phyloP scores from a whole-genome alignment of 2,888 invertebrate species.

The Chrysodeixis includens region DNA sequence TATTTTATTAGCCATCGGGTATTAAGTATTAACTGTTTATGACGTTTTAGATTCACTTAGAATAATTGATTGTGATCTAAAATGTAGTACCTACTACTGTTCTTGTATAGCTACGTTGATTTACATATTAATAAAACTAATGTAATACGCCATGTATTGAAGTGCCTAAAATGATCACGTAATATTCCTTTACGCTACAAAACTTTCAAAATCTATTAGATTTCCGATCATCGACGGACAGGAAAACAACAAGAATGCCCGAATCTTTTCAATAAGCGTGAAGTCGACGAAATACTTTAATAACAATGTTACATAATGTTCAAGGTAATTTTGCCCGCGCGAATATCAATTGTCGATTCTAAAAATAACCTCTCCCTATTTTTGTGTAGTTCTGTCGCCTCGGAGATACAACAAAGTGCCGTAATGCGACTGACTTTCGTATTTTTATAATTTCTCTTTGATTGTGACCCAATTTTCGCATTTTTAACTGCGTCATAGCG shows the following conservation, averaged over 20 bases:
- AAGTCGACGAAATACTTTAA: conserved; percentile 4
- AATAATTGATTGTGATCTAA: conserved; percentile 19
- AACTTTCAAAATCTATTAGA: too few relatives aligned
- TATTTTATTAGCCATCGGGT: conserved; percentile 26
- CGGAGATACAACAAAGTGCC: background rate
- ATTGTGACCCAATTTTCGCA: background rate
- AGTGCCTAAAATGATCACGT: background rate
- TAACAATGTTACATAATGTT: conserved; percentile 4
- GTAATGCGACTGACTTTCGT: background rate
- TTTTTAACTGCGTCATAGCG: background rate
- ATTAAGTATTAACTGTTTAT: conserved; percentile 20
- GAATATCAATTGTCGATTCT: conserved; percentile 4
- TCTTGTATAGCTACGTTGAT: background rate
- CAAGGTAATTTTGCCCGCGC: conserved; percentile 4
- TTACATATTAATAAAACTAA: background rate
- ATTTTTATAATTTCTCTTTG: background rate
- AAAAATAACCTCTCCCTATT: conserved; percentile 2
- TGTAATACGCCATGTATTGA: too few relatives aligned
- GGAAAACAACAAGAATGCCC: background rate
- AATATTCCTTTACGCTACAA: too few relatives aligned
- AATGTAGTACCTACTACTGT: background rate
- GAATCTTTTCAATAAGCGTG: background rate
- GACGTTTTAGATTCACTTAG: conserved; percentile 30
- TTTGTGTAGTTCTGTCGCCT: background rate
- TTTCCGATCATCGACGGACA: conserved; percentile 1